Evolutionary conservation across 2,888 invertebrate genomes (phyloP), one percentile per base, ranked within the genome.

Genomic region (Spialia ferax): DNA sequence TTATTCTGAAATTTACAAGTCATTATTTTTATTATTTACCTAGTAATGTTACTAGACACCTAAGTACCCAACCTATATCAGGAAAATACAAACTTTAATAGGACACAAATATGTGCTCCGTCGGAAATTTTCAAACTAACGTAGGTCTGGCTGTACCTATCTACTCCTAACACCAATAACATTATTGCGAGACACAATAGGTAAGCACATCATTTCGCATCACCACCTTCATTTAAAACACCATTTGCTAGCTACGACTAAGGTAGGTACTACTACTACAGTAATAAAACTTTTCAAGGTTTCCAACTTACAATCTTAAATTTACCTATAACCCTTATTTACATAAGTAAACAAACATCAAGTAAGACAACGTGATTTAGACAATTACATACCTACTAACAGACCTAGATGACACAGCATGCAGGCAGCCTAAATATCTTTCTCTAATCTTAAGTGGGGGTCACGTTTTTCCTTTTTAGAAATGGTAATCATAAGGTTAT

Each of bases 401-500:
- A n/a, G n/a, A n/a, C n/a, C n/a, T n/a, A n/a, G n/a, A n/a, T n/a
- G n/a, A n/a, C n/a, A n/a, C n/a, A n/a, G n/a, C 38, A 42, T 42
- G 32, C 8, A 5, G n/a, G 1, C 1, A 6, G 15, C 13, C 11
- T n/a, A 42, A n/a, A n/a, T n/a, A 23, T 11, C 22, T 52, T 23
- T 4, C 7, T 52, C 8, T 48, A 1, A n/a, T n/a, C 15, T 2
- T 4, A 26, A 18, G 26, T 10, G 50, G 42, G 18, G 13, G 50
- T 61, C 32, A 50, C 32, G 13, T 26, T 32, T 50, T 50, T 35
- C 48, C 50, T n/a, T 20, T 50, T 35, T 60, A 18, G 60, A 32
- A 61, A 50, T 45, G 32, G 48, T 20, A 13, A 61, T 32, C 48
- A 18, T 4, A 32, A 61, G 50, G 50, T 22, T 50, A 35, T 50